Conservation (phyloP, 1,140 invertebrate species). For the Philopotamus ludificatus region DNA sequence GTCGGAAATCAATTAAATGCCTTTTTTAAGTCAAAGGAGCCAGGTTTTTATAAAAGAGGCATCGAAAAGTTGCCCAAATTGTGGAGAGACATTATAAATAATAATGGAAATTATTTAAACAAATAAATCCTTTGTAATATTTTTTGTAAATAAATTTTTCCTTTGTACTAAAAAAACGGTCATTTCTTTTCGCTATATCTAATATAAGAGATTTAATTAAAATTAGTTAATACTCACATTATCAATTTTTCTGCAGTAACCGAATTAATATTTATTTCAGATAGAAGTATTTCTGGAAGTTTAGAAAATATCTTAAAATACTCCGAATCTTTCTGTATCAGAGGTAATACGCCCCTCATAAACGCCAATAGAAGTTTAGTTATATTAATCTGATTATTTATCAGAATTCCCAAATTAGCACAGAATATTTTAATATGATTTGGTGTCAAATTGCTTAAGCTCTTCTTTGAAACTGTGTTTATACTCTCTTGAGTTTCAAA, state of each 20-base stretch:
- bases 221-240: slow-evolving; percentile 46
- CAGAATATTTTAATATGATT: slow-evolving; percentile 54
- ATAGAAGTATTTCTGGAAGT: slow-evolving; percentile 56
- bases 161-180: too few species aligned
- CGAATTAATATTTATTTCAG: slow-evolving; percentile 56
- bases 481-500: slow-evolving; percentile 61
- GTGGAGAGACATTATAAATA: too few species aligned
- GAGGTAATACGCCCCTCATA: slow-evolving; percentile 48
- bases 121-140: too few species aligned
- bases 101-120: too few species aligned
- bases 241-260: slow-evolving; percentile 53
- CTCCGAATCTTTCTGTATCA: slow-evolving; percentile 48
- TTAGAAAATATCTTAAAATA: slow-evolving; percentile 48
- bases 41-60: too few species aligned
- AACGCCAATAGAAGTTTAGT: slow-evolving; percentile 58
- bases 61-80: too few species aligned
- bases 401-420: slow-evolving; percentile 54
- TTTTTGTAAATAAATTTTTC: not conserved
- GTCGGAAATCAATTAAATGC: too few species aligned
- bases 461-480: slow-evolving; percentile 54
- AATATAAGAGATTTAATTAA: not conserved
- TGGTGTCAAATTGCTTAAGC: slow-evolving; percentile 54
- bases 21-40: too few species aligned
- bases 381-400: slow-evolving; percentile 53
- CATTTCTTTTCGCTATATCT: too few species aligned